Conservation (phyloP, 2,113 vertebrate genomes). For the Bubo scandiacus region DNA sequence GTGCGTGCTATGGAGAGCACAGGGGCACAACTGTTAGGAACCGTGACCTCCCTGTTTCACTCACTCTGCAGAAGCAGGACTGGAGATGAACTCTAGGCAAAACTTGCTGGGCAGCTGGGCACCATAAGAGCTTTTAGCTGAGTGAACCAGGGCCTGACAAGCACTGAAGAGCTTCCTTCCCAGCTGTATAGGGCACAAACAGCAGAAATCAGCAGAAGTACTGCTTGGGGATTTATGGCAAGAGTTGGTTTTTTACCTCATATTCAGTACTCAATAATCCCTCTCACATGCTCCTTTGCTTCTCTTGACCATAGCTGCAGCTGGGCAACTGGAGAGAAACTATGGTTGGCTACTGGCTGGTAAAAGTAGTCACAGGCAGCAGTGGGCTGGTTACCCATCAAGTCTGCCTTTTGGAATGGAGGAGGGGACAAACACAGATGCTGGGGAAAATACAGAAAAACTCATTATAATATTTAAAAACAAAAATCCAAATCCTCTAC, state of each 20-base stretch:
- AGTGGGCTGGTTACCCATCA: background rate
- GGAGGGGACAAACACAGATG: background rate
- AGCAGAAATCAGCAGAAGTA: background rate
- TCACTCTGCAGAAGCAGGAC: background rate
- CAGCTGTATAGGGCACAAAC: background rate
- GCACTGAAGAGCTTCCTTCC: background rate
- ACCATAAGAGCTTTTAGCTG: background rate
- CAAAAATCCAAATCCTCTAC: background rate
- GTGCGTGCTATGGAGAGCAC: rapidly evolving
- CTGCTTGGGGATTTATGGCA: background rate
- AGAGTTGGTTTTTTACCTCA: background rate
- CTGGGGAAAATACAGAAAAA: background rate
- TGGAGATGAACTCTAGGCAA: background rate
- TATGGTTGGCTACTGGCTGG: background rate
- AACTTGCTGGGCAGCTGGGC: background rate
- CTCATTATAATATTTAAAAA: background rate
- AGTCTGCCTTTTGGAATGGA: background rate
- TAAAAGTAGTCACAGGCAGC: background rate
- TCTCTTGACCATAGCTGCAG: background rate
- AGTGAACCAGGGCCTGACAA: background rate
- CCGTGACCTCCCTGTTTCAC: background rate
- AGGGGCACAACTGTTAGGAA: background rate
- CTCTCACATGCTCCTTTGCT: background rate
- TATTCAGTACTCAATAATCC: background rate
- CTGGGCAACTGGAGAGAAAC: background rate